Evolutionary conservation across 2,888 invertebrate genomes (phyloP), one percentile per base, ranked within the genome.

Genomic region (Arenicola marina): DNA sequence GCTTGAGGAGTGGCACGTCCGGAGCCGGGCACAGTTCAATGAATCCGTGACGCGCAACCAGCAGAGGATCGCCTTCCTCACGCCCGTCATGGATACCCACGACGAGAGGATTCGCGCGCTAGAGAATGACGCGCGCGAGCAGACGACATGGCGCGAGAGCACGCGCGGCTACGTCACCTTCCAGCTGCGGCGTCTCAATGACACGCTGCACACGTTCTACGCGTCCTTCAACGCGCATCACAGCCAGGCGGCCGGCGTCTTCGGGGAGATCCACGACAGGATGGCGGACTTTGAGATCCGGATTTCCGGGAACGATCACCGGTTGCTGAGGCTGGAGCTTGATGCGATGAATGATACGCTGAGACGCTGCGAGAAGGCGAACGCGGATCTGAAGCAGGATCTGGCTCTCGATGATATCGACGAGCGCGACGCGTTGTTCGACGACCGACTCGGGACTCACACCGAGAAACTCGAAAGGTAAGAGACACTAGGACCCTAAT

Each of bases 301-400:
- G 18, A 44, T 62, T n/a, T 24, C 31, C 28, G 31, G 31, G 15
- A 59, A 53, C 43, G 51, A 31, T 26, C 34, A 43, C n/a, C 53
- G 51, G 15, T 53, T 62, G 38, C 44, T 45, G 21, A 38, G 56
- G 33, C 2, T 92, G 46, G 90, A 80, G 65, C 72, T 75, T 1
- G 62, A 71, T 46, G 59, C 76, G 24, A 65, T 80, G 4, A 81
- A 80, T 61, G 69, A 71, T 15, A 71, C 76, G 7, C 67, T 81
- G 31, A 58, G 63, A 29, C 57, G 72, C 43, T 81, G 80, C 60
- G 66, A 68, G 43, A 77, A 76, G 62, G 65, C 62, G 24, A 76
- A 75, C 58, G 66, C 67, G 4, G 79, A 79, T 34, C 59, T 72
- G 1, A 66, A 71, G 43, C 79, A 79, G 62, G 68, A 71, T 43